Conservation (phyloP, 2,113 vertebrate genomes). For the Sus scrofa region DNA sequence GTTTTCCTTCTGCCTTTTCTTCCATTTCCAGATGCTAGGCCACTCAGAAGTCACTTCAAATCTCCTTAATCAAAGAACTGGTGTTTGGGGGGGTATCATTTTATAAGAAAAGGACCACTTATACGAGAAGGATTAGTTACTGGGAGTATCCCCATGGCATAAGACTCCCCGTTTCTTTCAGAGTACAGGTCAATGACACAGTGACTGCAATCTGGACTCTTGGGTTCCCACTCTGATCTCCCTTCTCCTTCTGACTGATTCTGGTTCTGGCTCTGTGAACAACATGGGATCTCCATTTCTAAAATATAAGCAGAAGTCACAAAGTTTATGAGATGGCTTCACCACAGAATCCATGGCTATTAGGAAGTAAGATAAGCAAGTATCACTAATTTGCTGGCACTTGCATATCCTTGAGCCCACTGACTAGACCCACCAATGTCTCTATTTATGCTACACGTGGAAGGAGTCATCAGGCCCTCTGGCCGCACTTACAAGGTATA, state of each 20-base stretch:
- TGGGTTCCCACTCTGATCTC: not conserved
- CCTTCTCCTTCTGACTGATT: not conserved
- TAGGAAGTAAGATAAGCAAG: constrained; percentile 34
- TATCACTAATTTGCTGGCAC: not conserved
- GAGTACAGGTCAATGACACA: not conserved
- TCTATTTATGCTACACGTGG: not conserved
- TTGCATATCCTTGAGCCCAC: not conserved
- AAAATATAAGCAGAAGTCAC: constrained; percentile 3
- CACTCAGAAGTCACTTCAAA: constrained; percentile 52
- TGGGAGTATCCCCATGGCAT: not conserved
- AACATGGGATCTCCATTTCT: constrained; percentile 18
- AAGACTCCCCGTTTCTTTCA: constrained; percentile 51
- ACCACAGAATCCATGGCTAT: not conserved
- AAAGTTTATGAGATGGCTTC: constrained; percentile 33
- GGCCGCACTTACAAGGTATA: not conserved
- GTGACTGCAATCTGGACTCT: not conserved
- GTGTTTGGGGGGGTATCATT: constrained; percentile 3
- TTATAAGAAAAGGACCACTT: constrained; percentile 48
- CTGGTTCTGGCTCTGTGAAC: not conserved
- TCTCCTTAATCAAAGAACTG: constrained; percentile 41
- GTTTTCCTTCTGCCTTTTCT: constrained; percentile 74
- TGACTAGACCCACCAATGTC: not conserved
- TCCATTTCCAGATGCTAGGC: constrained; percentile 71
- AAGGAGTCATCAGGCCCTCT: not conserved
- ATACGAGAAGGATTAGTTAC: not conserved